These are phyloP conservation scores for Mylabris sibirica DNA, from an alignment of 2,888 invertebrate species.

Conservation along the genomic window DNA sequence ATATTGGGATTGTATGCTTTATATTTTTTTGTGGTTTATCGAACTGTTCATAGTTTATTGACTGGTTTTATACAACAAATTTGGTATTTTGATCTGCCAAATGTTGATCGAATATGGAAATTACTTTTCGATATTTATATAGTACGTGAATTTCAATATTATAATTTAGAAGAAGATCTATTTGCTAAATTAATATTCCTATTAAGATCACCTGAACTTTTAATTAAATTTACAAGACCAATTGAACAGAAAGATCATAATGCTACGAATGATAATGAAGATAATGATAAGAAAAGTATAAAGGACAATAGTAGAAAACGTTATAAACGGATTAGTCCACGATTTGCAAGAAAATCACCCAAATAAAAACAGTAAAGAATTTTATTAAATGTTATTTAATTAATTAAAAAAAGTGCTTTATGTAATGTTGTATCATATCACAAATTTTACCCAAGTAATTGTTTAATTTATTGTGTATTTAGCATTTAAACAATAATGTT, in stretches of 20 bases:
- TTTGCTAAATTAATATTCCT: slow-evolving; percentile 71
- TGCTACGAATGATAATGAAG: too few relatives aligned
- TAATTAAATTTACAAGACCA: slow-evolving; percentile 46
- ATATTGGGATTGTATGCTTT: slow-evolving; percentile 73
- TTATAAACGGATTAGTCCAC: not conserved
- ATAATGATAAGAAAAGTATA: not conserved
- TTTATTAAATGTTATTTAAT: not conserved
- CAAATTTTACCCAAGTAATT: not conserved
- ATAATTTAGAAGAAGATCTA: slow-evolving; percentile 69
- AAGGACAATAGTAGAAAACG: not conserved
- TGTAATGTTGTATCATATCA: slow-evolving; percentile 6
- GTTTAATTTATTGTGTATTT: not conserved
- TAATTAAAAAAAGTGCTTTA: not conserved
- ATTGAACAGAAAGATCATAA: not conserved
- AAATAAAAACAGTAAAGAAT: not conserved
- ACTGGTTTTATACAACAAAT: slow-evolving; percentile 29
- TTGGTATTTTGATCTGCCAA: slow-evolving; percentile 50
- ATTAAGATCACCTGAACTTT: slow-evolving; percentile 66
- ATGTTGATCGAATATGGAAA: slow-evolving; percentile 48
- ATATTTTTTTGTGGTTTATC: slow-evolving; percentile 69
- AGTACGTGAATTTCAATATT: slow-evolving; percentile 67
- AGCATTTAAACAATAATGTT: not conserved
- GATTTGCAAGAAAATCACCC: not conserved
- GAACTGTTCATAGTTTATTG: slow-evolving; percentile 64
- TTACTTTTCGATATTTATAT: slow-evolving; percentile 52